A percentile compares a stretch with the other conserved stretches of the same genome.
phyloP scores from a whole-genome alignment of 53 echinoderm and acorn worm species.

The Antedon mediterranea region DNA sequence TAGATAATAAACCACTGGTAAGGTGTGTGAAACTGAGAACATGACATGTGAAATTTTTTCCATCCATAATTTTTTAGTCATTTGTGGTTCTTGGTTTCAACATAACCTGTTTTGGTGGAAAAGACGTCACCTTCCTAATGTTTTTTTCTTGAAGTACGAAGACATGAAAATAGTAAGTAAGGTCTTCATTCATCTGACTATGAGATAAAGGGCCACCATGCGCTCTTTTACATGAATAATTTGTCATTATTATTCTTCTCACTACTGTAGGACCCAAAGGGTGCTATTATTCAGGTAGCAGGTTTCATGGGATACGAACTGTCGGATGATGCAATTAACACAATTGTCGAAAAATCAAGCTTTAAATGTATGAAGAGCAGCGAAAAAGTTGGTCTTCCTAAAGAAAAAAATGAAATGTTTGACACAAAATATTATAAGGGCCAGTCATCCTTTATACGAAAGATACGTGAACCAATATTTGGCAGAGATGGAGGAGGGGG shows the following conservation, averaged over 20 bases:
- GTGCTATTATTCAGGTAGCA: conserved; percentile 24
- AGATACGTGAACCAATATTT: conserved; percentile 7
- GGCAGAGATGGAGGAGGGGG: too few relatives aligned
- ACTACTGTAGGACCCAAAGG: conserved; percentile 46
- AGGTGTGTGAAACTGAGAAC: neutral
- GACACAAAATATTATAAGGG: conserved; percentile 2
- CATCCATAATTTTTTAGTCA: conserved; percentile 11
- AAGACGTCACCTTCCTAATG: conserved; percentile 26
- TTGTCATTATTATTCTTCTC: neutral
- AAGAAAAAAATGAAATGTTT: conserved; percentile 6
- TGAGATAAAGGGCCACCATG: neutral
- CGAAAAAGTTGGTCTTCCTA: conserved; percentile 37
- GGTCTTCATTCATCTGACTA: neutral
- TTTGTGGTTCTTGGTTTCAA: conserved; percentile 39
- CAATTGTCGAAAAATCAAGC: conserved; percentile 21
- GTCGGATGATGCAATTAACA: conserved; percentile 34
- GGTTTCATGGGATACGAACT: conserved; percentile 38
- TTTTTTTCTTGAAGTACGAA: conserved; percentile 34
- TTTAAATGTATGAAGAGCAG: conserved; percentile 65
- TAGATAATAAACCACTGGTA: neutral
- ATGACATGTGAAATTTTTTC: neutral
- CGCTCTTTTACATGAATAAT: neutral
- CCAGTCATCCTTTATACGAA: conserved; percentile 29
- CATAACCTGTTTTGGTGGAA: conserved; percentile 33
- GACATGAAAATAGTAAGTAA: conserved; percentile 24